phyloP scores from a whole-genome alignment of 2,113 vertebrate species.

The Cyprinus carpio region DNA sequence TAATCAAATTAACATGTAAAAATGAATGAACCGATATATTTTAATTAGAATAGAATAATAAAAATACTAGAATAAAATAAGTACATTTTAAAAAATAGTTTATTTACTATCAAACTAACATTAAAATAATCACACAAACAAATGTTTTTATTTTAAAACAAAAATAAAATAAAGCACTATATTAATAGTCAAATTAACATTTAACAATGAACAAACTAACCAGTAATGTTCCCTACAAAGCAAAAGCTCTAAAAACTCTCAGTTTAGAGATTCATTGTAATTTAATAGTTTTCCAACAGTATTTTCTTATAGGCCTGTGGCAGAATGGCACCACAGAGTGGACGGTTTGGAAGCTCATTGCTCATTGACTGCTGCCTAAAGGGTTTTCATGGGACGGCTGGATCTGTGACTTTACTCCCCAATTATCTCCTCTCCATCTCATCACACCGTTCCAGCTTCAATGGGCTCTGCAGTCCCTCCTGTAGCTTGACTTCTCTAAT shows the following conservation, averaged over 20 bases:
- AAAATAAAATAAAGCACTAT: background rate
- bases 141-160: background rate
- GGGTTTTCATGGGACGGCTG: slow-evolving; percentile 50
- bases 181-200: background rate
- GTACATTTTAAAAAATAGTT: background rate
- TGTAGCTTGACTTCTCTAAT: slow-evolving; percentile 35
- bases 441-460: slow-evolving; percentile 44
- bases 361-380: slow-evolving; percentile 62
- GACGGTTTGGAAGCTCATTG: slow-evolving; percentile 52
- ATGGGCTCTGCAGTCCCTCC: slow-evolving; percentile 53
- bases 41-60: background rate
- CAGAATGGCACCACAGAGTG: slow-evolving; percentile 7
- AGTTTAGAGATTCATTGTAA: slow-evolving; percentile 23
- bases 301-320: slow-evolving; percentile 4
- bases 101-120: background rate
- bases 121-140: background rate
- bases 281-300: slow-evolving; percentile 30
- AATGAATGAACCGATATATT: background rate
- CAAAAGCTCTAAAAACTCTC: slow-evolving; percentile 14
- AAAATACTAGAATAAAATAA: background rate
- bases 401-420: slow-evolving; percentile 57
- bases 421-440: slow-evolving; percentile 65
- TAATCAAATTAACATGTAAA: background rate
- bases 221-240: background rate
- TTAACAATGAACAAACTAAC: background rate